phyloP scores from a whole-genome alignment of 2,797 vertebrate species.

The Sphenodon punctatus region DNA sequence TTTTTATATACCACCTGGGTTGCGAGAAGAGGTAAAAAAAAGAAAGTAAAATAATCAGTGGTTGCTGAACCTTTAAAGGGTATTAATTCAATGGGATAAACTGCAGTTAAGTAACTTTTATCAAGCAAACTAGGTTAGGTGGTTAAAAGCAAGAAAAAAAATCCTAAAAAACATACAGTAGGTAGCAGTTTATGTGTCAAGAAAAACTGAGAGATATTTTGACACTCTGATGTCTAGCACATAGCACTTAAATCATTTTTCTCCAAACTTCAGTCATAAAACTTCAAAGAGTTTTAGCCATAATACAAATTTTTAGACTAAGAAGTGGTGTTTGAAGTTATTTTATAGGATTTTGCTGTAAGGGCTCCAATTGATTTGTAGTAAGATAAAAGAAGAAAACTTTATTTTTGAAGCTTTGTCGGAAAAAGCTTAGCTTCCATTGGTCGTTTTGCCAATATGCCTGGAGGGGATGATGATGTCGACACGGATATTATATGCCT shows the following conservation, averaged over 20 bases:
- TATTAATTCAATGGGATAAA: slow-evolving; percentile 80
- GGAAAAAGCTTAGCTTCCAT: slow-evolving; percentile 99
- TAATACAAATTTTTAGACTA: slow-evolving; percentile 99
- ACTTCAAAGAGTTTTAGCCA: slow-evolving; percentile 99
- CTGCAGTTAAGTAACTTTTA: slow-evolving; percentile 83
- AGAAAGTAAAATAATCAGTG: slow-evolving; percentile 59
- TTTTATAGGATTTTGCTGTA: slow-evolving; percentile 99
- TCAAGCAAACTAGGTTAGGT: slow-evolving; percentile 86
- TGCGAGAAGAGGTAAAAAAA: slow-evolving; percentile 12
- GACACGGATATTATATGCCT: slow-evolving; percentile 95
- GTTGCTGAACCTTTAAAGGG: slow-evolving; percentile 72
- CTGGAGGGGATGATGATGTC: slow-evolving; percentile 89
- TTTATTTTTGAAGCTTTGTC: slow-evolving; percentile 99
- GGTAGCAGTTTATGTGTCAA: slow-evolving; percentile 95
- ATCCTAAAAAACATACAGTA: slow-evolving; percentile 83
- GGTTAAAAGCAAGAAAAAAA: slow-evolving; percentile 84
- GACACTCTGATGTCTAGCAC: slow-evolving; percentile 98
- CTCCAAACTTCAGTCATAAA: slow-evolving; percentile 98
- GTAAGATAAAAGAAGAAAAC: slow-evolving; percentile 99
- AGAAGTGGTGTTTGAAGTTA: slow-evolving; percentile 99
- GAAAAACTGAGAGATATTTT: slow-evolving; percentile 95
- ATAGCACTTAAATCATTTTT: slow-evolving; percentile 99
- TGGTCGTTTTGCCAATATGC: slow-evolving; percentile 97
- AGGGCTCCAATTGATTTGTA: slow-evolving; percentile 99
- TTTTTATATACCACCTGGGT: neutral